These are phyloP conservation scores for Pachymerium ferrugineum DNA, from an alignment of 2,888 invertebrate genomes.

Conservation along the genomic window DNA sequence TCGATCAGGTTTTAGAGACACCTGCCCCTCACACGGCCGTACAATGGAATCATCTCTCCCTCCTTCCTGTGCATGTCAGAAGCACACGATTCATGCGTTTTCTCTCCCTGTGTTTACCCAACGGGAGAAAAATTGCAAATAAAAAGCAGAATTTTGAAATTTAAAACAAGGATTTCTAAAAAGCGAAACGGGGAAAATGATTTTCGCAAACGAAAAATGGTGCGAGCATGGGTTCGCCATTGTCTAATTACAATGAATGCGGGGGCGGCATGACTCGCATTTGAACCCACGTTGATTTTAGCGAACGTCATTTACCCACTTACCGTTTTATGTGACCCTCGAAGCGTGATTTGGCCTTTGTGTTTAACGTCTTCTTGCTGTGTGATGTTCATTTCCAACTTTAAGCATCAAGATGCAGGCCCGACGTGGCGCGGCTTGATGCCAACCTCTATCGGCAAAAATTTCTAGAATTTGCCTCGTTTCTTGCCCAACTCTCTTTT, in stretches of 20 bases:
- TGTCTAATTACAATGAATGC: neutral
- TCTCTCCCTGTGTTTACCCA: neutral
- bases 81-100: neutral
- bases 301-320: neutral
- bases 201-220: neutral
- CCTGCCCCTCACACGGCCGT: neutral
- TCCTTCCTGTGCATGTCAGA: neutral
- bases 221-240: neutral
- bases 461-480: neutral
- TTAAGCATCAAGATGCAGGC: neutral
- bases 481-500: neutral
- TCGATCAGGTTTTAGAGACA: neutral
- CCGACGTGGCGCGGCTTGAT: neutral
- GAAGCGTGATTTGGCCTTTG: neutral
- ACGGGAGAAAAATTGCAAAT: neutral
- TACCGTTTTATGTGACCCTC: neutral
- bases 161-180: neutral
- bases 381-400: neutral
- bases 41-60: neutral
- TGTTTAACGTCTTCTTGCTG: no score
- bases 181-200: no score
- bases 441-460: neutral
- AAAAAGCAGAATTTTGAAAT: neutral
- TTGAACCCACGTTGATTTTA: neutral
- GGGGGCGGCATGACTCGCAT: conserved; percentile 2